Base-by-base conservation (phyloP, 1,140 invertebrate species). In the Trissolcus basalis region DNA sequence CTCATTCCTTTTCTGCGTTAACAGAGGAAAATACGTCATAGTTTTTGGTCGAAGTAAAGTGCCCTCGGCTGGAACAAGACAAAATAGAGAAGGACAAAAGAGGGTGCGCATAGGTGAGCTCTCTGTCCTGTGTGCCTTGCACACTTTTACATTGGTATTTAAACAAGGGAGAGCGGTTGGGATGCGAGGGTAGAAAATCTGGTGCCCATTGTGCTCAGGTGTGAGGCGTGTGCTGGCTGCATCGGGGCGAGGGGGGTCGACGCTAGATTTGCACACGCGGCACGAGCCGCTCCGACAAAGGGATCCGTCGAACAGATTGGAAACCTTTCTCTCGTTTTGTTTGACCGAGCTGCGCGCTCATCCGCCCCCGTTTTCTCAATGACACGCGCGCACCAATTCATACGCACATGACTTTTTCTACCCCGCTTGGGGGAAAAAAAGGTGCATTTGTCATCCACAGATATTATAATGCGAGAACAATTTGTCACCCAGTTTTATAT, bases 191-290 rank as follows among this genome's bases (percentile, higher is more conserved):
- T 72, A 43, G 55, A 78, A 75, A 44, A 80, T 77, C 75, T 72
- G 71, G 70, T 77, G 36, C 56, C 79, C 77, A 86, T 85, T 85
- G 85, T 86, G 76, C 78, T 81, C 79, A 82, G 82, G 82, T 83
- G 81, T 83, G 82, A 86, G 85, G 81, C 83, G 84, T 82, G 83
- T 81, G 82, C 80, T 77, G 70, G 70, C 53, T 1, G 33, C 14
- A 19, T 9, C 70, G 65, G 59, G 77, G 45, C 44, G 45, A 51
- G 45, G 60, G 49, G 65, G 68, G 73, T 16, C 48, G 54, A 48
- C 69, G 77, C 65, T 60, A 71, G 80, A 85, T 88, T 88, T 87
- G 87, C 86, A 83, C 85, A 84, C 85, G 86, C 87, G 87, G 83
- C 87, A 87, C 87, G 86, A 86, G 86, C 81, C 85, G 79, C 77